A percentile compares a stretch with the other conserved stretches of the same genome.
Conservation (phyloP, 2,888 invertebrate genomes). For the Toxonevra muliebris region DNA sequence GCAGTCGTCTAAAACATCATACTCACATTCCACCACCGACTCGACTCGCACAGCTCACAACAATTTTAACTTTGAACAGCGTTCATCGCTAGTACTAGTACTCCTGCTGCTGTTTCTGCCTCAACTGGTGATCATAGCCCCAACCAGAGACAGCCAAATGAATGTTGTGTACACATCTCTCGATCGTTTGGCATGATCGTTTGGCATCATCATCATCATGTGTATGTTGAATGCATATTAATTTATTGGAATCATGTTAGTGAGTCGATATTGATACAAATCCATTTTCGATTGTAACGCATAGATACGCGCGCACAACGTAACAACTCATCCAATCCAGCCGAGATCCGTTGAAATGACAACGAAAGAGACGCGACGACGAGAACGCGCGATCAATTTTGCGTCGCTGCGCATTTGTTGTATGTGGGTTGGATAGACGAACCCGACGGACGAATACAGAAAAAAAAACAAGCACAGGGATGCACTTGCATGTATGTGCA, state of each 20-base stretch:
- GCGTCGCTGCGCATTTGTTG: conserved; percentile 38
- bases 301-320: neutral
- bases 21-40: conserved; percentile 34
- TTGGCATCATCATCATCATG: conserved; percentile 16
- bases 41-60: conserved; percentile 25
- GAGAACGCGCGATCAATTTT: conserved; percentile 33
- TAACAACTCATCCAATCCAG: neutral
- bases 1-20: conserved; percentile 15
- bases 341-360: conserved; percentile 21
- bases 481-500: neutral
- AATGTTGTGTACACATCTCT: conserved; percentile 17
- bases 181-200: conserved; percentile 32
- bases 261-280: conserved; percentile 65
- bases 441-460: neutral
- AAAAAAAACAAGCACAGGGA: neutral
- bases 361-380: conserved; percentile 3
- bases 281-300: conserved; percentile 61
- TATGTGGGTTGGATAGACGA: conserved; percentile 40
- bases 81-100: conserved; percentile 9
- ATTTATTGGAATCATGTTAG: conserved; percentile 65
- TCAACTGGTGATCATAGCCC: conserved; percentile 20
- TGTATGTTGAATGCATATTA: conserved; percentile 54
- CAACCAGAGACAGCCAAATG: conserved; percentile 4
- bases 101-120: conserved; percentile 18
- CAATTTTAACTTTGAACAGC: conserved; percentile 20